phyloP scores from a whole-genome alignment of 2,888 invertebrate species.

The Clivina fossor region DNA sequence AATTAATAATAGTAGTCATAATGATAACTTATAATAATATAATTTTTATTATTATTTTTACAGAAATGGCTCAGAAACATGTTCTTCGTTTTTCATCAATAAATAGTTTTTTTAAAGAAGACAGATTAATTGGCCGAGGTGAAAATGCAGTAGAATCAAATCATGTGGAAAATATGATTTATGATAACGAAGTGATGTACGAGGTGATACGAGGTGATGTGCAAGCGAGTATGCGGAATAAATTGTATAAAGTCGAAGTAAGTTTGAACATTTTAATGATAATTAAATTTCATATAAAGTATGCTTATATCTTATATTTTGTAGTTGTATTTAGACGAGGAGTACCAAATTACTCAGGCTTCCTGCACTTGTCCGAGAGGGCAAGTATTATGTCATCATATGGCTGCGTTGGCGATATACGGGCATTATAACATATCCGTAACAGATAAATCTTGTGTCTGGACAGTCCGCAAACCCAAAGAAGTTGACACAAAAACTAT shows the following conservation, averaged over 20 bases:
- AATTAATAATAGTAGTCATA: too few species aligned
- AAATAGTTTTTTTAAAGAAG: slow-evolving; percentile 5
- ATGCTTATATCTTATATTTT: slow-evolving; percentile 5
- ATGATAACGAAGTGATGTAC: neutral
- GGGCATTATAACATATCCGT: slow-evolving; percentile 11
- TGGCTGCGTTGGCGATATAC: slow-evolving; percentile 13
- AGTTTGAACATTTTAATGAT: slow-evolving; percentile 3
- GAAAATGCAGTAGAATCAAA: slow-evolving; percentile 16
- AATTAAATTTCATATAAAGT: neutral
- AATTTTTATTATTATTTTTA: too few species aligned
- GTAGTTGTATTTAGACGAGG: slow-evolving; percentile 1
- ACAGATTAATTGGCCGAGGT: neutral
- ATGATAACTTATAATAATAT: too few species aligned
- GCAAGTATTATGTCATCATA: slow-evolving; percentile 12
- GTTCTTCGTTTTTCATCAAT: slow-evolving; percentile 12
- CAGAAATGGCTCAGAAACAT: slow-evolving; percentile 4
- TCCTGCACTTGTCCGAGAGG: slow-evolving; percentile 13
- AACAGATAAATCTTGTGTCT: slow-evolving; percentile 2
- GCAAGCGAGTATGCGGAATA: neutral
- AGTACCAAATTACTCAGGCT: neutral
- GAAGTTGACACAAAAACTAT: neutral
- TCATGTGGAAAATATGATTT: slow-evolving; percentile 8
- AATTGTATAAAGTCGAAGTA: slow-evolving; percentile 9
- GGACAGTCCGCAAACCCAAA: neutral
- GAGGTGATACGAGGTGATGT: slow-evolving; percentile 8